Evolutionary conservation across 2,113 vertebrate genomes (phyloP).

Genomic region (Toxotes chatareus): DNA sequence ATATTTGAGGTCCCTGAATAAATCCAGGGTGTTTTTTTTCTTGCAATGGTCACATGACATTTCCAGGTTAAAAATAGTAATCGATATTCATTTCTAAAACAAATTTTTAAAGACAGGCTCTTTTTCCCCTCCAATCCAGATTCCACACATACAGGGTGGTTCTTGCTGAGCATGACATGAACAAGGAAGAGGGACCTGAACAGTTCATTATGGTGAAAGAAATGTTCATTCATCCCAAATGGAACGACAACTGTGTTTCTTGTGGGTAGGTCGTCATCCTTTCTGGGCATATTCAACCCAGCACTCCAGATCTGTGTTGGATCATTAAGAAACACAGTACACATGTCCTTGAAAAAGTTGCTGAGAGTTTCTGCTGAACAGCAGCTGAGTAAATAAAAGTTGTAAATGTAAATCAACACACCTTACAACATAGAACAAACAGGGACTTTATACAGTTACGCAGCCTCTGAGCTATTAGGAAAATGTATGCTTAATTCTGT

Average conservation of each 20-base stretch:
- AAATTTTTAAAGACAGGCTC: too few relatives aligned
- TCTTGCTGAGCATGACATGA: conserved; percentile 75
- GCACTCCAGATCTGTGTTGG: background rate
- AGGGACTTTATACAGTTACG: background rate
- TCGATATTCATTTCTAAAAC: background rate
- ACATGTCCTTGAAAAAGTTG: background rate
- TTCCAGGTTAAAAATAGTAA: background rate
- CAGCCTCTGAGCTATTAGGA: background rate
- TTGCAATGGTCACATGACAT: background rate
- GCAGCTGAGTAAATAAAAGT: conserved; percentile 40
- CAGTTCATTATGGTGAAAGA: conserved; percentile 72
- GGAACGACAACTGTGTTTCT: conserved; percentile 75
- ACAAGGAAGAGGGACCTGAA: conserved; percentile 70
- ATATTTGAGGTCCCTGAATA: background rate
- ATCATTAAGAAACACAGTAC: background rate
- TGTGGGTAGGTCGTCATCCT: conserved; percentile 65
- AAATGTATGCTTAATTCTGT: background rate
- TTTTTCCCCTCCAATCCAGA: conserved; percentile 40
- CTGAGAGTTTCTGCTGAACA: background rate
- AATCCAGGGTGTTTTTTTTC: background rate
- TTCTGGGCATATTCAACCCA: background rate
- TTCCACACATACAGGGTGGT: conserved; percentile 78
- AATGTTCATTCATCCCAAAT: conserved; percentile 78
- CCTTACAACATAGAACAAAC: background rate
- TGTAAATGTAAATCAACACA: background rate